phyloP scores from a whole-genome alignment of 2,888 invertebrate genomes.

The Cantharis rufa region DNA sequence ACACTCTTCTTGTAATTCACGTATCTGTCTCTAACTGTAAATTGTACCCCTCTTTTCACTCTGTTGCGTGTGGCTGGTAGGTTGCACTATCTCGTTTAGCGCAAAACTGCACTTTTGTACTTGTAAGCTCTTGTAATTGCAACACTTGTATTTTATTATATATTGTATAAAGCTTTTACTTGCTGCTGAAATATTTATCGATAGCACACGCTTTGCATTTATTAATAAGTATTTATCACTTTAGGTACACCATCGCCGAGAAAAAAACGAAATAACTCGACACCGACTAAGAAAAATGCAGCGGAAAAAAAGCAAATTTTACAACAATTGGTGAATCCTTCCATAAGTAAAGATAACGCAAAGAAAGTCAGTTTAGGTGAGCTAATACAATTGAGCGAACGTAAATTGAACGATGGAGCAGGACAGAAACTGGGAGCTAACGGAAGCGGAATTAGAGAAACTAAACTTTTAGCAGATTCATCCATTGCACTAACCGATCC shows the following conservation, averaged over 20 bases:
- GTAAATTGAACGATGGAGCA: conserved; percentile 47
- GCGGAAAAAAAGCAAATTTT: conserved; percentile 80
- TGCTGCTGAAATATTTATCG: conserved; percentile 3
- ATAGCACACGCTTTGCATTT: background rate
- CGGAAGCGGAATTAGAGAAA: conserved; percentile 61
- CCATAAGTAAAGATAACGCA: conserved; percentile 64
- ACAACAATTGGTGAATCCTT: conserved; percentile 76
- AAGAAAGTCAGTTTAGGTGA: conserved; percentile 73
- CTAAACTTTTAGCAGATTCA: conserved; percentile 60
- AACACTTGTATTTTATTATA: background rate
- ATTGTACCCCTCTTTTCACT: conserved; percentile 42
- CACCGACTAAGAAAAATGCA: conserved; percentile 73
- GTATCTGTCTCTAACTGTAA: conserved; percentile 24
- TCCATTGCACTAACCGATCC: conserved; percentile 66
- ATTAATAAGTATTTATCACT: conserved; percentile 20
- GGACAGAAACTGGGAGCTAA: conserved; percentile 37
- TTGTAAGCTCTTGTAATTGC: conserved; percentile 19
- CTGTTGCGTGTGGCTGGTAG: conserved; percentile 59
- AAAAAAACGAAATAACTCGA: conserved; percentile 79
- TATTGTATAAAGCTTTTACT: conserved; percentile 12
- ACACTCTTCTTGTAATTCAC: conserved; percentile 29
- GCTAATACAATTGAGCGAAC: conserved; percentile 74
- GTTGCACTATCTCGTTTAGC: conserved; percentile 39
- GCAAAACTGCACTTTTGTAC: conserved; percentile 23
- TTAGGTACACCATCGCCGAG: conserved; percentile 77